Evolutionary conservation across 1,140 invertebrate species (phyloP).

Genomic region (Marisa cornuarietis): DNA sequence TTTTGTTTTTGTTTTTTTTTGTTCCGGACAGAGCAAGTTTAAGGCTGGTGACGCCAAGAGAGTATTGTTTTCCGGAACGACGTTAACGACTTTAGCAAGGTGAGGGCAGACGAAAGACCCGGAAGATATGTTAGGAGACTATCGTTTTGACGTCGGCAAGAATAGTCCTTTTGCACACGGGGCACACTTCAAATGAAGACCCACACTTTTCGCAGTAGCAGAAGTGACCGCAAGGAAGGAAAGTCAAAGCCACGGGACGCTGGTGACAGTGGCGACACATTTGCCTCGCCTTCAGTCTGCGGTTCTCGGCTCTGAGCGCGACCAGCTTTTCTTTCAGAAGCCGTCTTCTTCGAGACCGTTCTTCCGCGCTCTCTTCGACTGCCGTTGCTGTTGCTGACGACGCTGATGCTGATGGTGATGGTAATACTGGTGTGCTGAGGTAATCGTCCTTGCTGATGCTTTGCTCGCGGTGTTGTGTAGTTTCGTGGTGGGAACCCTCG

Average conservation of each 20-base stretch:
- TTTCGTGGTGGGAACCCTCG: too few relatives aligned
- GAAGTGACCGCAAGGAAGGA: conserved; percentile 19
- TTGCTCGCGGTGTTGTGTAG: too few relatives aligned
- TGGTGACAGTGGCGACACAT: conserved; percentile 1
- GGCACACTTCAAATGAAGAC: neutral
- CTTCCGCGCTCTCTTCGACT: too few relatives aligned
- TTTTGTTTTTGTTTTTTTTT: neutral
- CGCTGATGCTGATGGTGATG: too few relatives aligned
- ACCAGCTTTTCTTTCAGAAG: neutral
- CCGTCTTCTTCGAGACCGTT: too few relatives aligned
- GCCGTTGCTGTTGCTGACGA: too few relatives aligned
- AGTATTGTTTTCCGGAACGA: neutral
- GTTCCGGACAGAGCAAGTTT: neutral
- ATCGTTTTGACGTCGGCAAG: conserved; percentile 19
- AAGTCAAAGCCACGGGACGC: conserved; percentile 8
- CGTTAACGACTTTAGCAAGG: neutral
- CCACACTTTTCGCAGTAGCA: conserved; percentile 13
- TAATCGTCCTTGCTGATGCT: too few relatives aligned
- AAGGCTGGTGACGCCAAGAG: neutral
- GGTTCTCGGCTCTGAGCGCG: conserved; percentile 4
- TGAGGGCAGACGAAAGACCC: neutral
- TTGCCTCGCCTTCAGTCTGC: neutral
- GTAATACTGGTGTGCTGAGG: too few relatives aligned
- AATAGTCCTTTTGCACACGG: conserved; percentile 9
- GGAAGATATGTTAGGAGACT: neutral